Evolutionary conservation across 2,888 invertebrate species (phyloP).

Genomic region (Rhogogaster chlorosoma): DNA sequence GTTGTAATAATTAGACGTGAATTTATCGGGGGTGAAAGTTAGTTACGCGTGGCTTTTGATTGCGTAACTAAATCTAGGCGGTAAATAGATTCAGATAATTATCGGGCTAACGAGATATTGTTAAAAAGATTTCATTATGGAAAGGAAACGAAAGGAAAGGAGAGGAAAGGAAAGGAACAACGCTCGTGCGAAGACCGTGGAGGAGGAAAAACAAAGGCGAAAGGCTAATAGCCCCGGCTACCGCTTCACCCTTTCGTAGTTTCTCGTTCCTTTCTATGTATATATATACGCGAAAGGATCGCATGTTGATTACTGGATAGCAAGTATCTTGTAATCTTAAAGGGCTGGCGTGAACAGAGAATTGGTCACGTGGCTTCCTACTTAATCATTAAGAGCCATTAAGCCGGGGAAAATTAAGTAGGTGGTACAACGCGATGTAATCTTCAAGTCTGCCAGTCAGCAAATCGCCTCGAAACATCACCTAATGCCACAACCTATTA

Average conservation of each 20-base stretch:
- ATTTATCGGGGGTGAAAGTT: constrained; percentile 40
- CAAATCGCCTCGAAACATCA: constrained; percentile 28
- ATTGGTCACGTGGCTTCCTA: constrained; percentile 48
- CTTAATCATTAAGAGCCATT: constrained; percentile 45
- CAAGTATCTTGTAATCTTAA: constrained; percentile 50
- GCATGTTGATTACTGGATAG: constrained; percentile 48
- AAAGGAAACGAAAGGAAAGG: constrained; percentile 11
- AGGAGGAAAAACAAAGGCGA: constrained; percentile 33
- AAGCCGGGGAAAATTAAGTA: constrained; percentile 48
- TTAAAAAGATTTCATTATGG: constrained; percentile 32
- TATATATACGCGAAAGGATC: not conserved
- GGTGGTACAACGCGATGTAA: constrained; percentile 24
- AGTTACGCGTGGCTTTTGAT: constrained; percentile 28
- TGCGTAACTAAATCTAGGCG: constrained; percentile 46
- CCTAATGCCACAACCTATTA: constrained; percentile 38
- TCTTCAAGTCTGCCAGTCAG: constrained; percentile 16
- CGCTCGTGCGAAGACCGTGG: constrained; percentile 5
- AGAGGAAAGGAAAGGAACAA: constrained; percentile 28
- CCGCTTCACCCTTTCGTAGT: constrained; percentile 17
- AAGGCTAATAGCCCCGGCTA: constrained; percentile 30
- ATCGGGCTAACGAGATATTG: constrained; percentile 49
- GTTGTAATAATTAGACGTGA: constrained; percentile 49
- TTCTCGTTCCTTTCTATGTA: constrained; percentile 25
- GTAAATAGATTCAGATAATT: constrained; percentile 41
- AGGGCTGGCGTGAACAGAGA: constrained; percentile 48